Conservation (phyloP, 2,797 vertebrate genomes). For the Danio albolineatus region DNA sequence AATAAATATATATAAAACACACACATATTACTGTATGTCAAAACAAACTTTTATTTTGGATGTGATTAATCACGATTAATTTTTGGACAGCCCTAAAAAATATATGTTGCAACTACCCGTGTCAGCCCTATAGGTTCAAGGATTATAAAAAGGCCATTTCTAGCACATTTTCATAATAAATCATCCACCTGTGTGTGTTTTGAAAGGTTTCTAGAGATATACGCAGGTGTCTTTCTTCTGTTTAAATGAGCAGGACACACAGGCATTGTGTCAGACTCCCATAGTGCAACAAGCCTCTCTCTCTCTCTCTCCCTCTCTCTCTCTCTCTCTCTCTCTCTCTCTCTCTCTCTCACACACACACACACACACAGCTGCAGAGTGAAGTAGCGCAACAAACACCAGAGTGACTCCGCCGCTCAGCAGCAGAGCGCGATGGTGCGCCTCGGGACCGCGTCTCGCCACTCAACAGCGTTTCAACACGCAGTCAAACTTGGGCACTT, state of each 20-base stretch:
- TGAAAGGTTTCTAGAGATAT: neutral
- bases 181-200: neutral
- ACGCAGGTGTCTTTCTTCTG: neutral
- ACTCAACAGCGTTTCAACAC: slow-evolving; percentile 22
- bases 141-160: no score
- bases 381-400: slow-evolving; percentile 43
- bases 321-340: slow-evolving; percentile 18
- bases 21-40: no score
- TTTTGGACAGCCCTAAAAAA: no score
- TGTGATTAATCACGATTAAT: no score
- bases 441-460: slow-evolving; percentile 18
- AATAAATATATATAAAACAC: no score
- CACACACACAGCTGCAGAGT: slow-evolving; percentile 53
- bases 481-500: slow-evolving; percentile 50
- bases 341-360: slow-evolving; percentile 13
- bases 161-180: neutral
- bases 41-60: no score
- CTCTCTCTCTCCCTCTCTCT: neutral
- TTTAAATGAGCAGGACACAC: neutral
- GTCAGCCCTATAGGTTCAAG: no score
- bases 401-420: slow-evolving; percentile 32
- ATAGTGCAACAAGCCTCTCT: neutral
- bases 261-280: slow-evolving; percentile 9
- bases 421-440: slow-evolving; percentile 26
- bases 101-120: no score